These are phyloP conservation scores for Apeira syringaria DNA, from an alignment of 2,888 invertebrate genomes.

Conservation along the genomic window DNA sequence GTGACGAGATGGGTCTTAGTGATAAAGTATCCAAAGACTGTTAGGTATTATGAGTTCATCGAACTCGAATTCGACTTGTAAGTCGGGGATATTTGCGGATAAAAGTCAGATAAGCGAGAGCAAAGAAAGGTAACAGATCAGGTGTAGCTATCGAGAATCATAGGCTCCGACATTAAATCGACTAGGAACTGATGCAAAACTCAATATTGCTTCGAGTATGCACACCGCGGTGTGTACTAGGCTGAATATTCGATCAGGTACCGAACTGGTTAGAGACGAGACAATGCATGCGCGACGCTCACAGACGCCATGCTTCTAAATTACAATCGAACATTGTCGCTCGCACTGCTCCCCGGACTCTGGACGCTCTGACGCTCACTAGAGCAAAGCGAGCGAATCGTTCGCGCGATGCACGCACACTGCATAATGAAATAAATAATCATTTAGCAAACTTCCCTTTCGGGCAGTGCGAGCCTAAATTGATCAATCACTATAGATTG, in stretches of 20 bases:
- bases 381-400: background rate
- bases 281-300: slow-evolving; percentile 37
- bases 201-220: slow-evolving; percentile 54
- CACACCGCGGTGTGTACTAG: slow-evolving; percentile 33
- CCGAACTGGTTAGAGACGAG: slow-evolving; percentile 30
- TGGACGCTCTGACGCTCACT: slow-evolving; percentile 1
- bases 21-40: slow-evolving; percentile 82
- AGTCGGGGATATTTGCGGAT: slow-evolving; percentile 71
- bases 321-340: slow-evolving; percentile 26
- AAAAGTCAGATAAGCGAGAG: slow-evolving; percentile 70
- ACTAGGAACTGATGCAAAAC: slow-evolving; percentile 45
- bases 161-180: slow-evolving; percentile 61
- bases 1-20: slow-evolving; percentile 77
- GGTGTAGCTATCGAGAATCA: slow-evolving; percentile 62
- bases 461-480: slow-evolving; percentile 30
- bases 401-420: slow-evolving; percentile 1
- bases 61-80: slow-evolving; percentile 72
- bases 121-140: slow-evolving; percentile 56
- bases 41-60: slow-evolving; percentile 77
- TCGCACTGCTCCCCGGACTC: background rate
- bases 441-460: slow-evolving; percentile 11
- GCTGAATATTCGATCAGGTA: slow-evolving; percentile 38
- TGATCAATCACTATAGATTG: slow-evolving; percentile 46
- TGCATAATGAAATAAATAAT: slow-evolving; percentile 18
- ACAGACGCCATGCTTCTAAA: slow-evolving; percentile 44